Base-by-base conservation (phyloP, 2,797 vertebrate species). In the Argya squamiceps region DNA sequence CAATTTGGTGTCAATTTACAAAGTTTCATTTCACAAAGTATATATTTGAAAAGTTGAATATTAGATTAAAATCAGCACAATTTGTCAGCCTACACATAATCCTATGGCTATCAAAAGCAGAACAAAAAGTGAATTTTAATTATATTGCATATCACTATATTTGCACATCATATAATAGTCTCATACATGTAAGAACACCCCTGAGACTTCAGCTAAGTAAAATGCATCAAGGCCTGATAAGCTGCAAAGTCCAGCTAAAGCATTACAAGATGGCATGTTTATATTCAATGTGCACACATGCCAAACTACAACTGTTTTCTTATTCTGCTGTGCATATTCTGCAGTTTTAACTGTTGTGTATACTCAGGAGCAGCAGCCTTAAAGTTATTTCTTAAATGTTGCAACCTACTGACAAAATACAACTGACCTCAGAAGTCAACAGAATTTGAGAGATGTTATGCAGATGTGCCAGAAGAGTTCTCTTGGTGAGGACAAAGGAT, bases 1-100 rank as follows among this genome's bases (percentile, higher is more conserved):
- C 41, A 49, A 1, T 9, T 36, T 2, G 3, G 26, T 1, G 1
- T 12, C 18, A 75, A 55, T 24, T 62, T 20, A 41, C 24, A 16
- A 16, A 63, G 50, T 50, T 50, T 9, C 1, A 5, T 69, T 43
- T 49, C 70, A 63, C 23, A 12, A 75, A 44, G 36, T 6, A 39
- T 6, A 1, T 9, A 59, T 30, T 27, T 58, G 39, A 78, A 37
- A 84, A 68, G n/a, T 4, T 67, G 16, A 83, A 6, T 49, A 37
- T 32, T 36, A 56, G 32, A 34, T 50, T 58, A 24, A 47, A 62
- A 79, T 15, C 3, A 3, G 12, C 32, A 70, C 18, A 63, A 24
- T 2, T 29, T 56, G 21, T 43, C 39, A 18, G 59, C 29, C 32
- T 65, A 62, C 24, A 43, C 4, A 12, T 23, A 91, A 62, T 19